Percentiles rank a stretch among this genome's conserved stretches.
These are phyloP conservation scores for Endomychus coccineus DNA, from an alignment of 2,888 invertebrate genomes.

Conservation along the genomic window DNA sequence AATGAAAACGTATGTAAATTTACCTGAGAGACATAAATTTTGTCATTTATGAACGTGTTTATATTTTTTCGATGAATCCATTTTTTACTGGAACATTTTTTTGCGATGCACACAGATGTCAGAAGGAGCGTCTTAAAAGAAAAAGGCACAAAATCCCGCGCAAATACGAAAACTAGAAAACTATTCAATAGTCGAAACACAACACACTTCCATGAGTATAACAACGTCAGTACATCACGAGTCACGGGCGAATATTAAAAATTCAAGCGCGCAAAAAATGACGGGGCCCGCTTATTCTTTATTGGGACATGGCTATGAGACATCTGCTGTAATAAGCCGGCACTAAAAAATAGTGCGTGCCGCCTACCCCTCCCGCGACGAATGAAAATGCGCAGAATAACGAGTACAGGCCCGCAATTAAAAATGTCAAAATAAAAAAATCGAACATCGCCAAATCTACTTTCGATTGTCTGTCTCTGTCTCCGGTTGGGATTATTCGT, in stretches of 20 bases:
- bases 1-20: constrained; percentile 4
- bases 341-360: constrained; percentile 58
- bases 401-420: constrained; percentile 52
- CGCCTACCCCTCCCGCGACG: constrained; percentile 43
- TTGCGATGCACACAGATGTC: constrained; percentile 20
- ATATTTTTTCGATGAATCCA: constrained; percentile 26
- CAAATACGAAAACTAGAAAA: constrained; percentile 32
- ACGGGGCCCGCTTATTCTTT: constrained; percentile 43
- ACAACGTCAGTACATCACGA: constrained; percentile 38
- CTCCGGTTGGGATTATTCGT: no score
- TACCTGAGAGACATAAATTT: constrained; percentile 25
- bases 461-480: constrained; percentile 5
- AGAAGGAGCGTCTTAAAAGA: constrained; percentile 23
- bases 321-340: constrained; percentile 58
- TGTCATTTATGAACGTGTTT: constrained; percentile 24
- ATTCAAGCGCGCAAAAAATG: constrained; percentile 46
- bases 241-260: constrained; percentile 43
- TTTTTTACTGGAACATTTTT: constrained; percentile 20
- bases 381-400: constrained; percentile 55
- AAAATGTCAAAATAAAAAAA: constrained; percentile 49
- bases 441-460: constrained; percentile 30
- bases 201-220: constrained; percentile 22
- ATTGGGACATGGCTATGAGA: constrained; percentile 52
- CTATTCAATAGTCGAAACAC: constrained; percentile 15
- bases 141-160: constrained; percentile 34